Evolutionary conservation across 2,797 vertebrate species (phyloP), one percentile per base, ranked within the genome.

Genomic region (Sciurus carolinensis): DNA sequence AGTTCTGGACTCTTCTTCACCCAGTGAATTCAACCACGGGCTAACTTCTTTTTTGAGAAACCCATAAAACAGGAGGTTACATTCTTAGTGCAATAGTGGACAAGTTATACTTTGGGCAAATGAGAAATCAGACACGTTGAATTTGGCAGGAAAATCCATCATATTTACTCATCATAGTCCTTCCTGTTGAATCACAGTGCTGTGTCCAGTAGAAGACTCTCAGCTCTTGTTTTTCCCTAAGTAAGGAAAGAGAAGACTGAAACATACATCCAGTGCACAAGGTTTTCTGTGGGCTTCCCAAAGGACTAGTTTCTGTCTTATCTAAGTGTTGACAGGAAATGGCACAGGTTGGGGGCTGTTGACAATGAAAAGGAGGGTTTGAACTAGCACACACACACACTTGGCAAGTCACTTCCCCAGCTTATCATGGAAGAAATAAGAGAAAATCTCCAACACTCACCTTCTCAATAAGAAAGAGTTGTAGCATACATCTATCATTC

Each of bases 151-250:
- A 52, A 47, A 81, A 69, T 20, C 7, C 33, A 7, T 28, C 1
- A 10, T 3, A 42, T n/a, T 9, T 7, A 10, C 14, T 64, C 28
- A 44, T 22, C 11, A 28, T 1, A 24, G 50, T 59, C 7, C 26
- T 36, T 64, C 57, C 8, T 5, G 11, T 8, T 47, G 83, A 26
- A 20, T 91, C 39, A 28, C 0, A 4, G 0, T 24, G 14, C 22
- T 30, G 15, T 28, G 59, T 13, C 24, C n/a, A 17, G 20, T 20
- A 57, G n/a, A 57, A 79, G 66, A 71, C 54, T 44, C 36, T 12
- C 15, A 90, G 42, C n/a, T 54, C 39, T 39, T 22, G 18, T 4
- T 47, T 87, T 62, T 73, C 59, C 24, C 20, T 26, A 36, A 33
- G 36, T 36, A 81, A 9, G n/a, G 15, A 75, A 42, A 66, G 28